Evolutionary conservation across 2,888 invertebrate species (phyloP), one percentile per base, ranked within the genome.

Genomic region (Trisateles emortualis): DNA sequence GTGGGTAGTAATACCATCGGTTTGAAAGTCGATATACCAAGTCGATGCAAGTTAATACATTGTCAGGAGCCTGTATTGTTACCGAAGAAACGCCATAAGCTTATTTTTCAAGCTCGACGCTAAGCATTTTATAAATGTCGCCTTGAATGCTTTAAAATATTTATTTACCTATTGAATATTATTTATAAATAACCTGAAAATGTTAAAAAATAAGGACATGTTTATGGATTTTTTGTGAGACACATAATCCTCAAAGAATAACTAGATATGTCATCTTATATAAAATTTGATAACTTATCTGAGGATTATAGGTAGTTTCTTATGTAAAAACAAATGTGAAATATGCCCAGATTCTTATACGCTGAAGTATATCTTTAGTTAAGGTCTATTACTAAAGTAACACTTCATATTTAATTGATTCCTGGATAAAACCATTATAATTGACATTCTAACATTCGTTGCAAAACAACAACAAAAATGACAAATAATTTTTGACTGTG

Each of bases 41-140:
- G 41, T 55, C 51, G 53, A 57, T 52, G 36, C 44, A 55, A 42
- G 43, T 67, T 52, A 63, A 38, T 42, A 40, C 57, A 32, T 51
- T 48, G 44, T 42, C 59, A 59, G 43, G 50, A 61, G 64, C 64
- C 57, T 61, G 59, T 49, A 56, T 47, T 59, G 71, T 72, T 71
- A 72, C 57, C 67, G 43, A 61, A 54, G 35, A 72, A 53, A 72
- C 54, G 70, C 56, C 73, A 72, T 59, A 65, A 56, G 73, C 70
- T 68, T 67, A 57, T 51, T 60, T 51, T 64, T 54, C 45, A 60
- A 70, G 52, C 56, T 69, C 64, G 46, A 66, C 50, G 59, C 57
- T 59, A 59, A 63, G 55, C 64, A 59, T 70, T 66, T 58, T 59
- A 49, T 61, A 26, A 59, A 72, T 59, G 64, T 73, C 71, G 68